These are phyloP conservation scores for Dolichotis patagonum DNA, from an alignment of 2,113 vertebrate genomes.

Conservation along the genomic window DNA sequence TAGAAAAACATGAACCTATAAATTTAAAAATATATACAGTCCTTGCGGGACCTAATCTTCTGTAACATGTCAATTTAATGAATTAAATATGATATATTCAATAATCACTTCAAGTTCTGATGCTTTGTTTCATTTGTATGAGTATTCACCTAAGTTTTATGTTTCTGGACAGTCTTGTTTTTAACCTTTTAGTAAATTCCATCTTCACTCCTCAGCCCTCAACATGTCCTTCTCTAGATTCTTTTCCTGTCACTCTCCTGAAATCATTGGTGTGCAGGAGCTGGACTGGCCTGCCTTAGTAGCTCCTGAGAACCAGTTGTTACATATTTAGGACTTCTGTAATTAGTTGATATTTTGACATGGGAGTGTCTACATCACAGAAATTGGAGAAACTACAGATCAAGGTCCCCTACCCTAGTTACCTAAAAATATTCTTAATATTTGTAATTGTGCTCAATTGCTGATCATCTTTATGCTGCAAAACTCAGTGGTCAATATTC, in stretches of 20 bases:
- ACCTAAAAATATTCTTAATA: not conserved
- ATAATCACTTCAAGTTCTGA: not conserved
- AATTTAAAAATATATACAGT: slow-evolving; percentile 57
- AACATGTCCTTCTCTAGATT: not conserved
- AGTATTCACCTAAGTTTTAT: not conserved
- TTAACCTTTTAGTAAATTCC: not conserved
- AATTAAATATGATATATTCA: not conserved
- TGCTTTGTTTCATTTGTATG: not conserved
- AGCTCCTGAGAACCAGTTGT: too few relatives aligned
- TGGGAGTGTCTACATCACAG: not conserved
- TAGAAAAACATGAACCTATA: slow-evolving; percentile 41
- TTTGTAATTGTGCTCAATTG: not conserved
- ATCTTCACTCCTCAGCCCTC: not conserved
- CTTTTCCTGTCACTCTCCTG: too few relatives aligned
- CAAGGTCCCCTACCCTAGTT: accelerated
- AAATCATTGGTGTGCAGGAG: not conserved
- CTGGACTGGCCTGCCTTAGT: accelerated
- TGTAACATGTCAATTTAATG: not conserved
- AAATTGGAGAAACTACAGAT: not conserved
- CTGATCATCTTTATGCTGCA: accelerated
- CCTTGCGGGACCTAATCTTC: not conserved
- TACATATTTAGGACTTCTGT: not conserved
- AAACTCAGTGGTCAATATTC: not conserved
- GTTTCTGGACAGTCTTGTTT: not conserved
- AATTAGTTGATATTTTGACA: not conserved